These are phyloP conservation scores for Serripes groenlandicus DNA, from an alignment of 2,888 invertebrate genomes.

Conservation along the genomic window DNA sequence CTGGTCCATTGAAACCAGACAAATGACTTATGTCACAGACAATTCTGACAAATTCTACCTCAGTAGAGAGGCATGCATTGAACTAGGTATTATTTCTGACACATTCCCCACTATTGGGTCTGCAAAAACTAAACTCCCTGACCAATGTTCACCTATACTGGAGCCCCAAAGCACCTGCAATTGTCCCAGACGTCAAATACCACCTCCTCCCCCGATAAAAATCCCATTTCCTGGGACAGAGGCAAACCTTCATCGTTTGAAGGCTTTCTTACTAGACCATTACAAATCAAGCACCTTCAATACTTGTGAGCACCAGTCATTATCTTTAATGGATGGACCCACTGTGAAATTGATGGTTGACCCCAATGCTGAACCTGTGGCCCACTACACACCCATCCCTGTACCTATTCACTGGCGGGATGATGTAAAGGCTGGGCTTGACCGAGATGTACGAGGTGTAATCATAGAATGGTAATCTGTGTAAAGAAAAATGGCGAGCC, in stretches of 20 bases:
- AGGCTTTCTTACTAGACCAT: conserved; percentile 64
- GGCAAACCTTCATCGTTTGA: conserved; percentile 53
- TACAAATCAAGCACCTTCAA: conserved; percentile 76
- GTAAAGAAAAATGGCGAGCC: no score
- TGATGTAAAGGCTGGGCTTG: no score
- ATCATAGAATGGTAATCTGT: no score
- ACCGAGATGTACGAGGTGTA: no score
- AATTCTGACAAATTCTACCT: conserved; percentile 71
- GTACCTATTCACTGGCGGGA: no score
- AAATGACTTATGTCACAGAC: conserved; percentile 75
- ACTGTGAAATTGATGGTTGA: no score
- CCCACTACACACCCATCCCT: no score
- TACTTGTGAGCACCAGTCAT: conserved; percentile 72
- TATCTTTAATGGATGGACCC: conserved; percentile 71
- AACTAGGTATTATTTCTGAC: conserved; percentile 67
- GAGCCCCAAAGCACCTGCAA: conserved; percentile 37
- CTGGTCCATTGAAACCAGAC: conserved; percentile 64
- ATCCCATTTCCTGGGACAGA: conserved; percentile 68
- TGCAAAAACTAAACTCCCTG: not conserved
- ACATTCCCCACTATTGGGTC: conserved; percentile 63
- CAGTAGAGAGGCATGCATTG: conserved; percentile 70
- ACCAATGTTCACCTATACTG: not conserved
- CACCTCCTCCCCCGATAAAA: conserved; percentile 57
- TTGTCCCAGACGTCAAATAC: conserved; percentile 36
- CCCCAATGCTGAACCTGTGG: no score